These are phyloP conservation scores for Serinus canaria DNA, from an alignment of 2,113 vertebrate genomes.

Conservation along the genomic window DNA sequence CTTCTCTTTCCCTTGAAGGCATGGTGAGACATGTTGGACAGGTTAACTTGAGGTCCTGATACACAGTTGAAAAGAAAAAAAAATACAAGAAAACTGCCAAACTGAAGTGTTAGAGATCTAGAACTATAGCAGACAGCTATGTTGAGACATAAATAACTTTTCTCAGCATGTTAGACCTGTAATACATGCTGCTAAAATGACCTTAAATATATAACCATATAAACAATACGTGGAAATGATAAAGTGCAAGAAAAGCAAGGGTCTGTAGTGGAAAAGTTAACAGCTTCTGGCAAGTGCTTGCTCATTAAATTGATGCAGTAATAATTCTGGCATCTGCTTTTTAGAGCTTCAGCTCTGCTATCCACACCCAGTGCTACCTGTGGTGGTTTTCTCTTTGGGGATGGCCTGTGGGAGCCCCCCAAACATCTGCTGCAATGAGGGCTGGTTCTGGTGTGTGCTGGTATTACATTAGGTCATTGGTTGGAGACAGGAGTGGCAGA, in stretches of 20 bases:
- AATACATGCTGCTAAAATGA: neutral
- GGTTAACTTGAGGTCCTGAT: neutral
- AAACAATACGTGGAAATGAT: neutral
- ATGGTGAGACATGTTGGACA: neutral
- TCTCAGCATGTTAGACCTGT: neutral
- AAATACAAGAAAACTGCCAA: neutral
- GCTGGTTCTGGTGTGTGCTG: neutral
- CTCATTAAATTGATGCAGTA: neutral
- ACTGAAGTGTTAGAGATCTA: neutral
- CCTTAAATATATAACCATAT: neutral
- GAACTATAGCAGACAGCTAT: neutral
- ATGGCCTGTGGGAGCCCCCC: neutral
- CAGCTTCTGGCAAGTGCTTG: neutral
- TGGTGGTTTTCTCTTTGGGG: neutral
- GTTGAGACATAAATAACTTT: neutral
- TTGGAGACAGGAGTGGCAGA: neutral
- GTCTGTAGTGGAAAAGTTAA: neutral
- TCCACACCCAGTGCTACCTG: neutral
- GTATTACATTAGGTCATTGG: neutral
- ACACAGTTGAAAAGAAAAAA: neutral
- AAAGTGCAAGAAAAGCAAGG: neutral
- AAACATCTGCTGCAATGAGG: neutral
- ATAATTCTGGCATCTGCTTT: neutral
- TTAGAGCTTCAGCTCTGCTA: neutral
- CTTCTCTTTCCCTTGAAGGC: neutral